Base-by-base conservation (phyloP, 2,888 invertebrate genomes). In the Sepiola atlantica region DNA sequence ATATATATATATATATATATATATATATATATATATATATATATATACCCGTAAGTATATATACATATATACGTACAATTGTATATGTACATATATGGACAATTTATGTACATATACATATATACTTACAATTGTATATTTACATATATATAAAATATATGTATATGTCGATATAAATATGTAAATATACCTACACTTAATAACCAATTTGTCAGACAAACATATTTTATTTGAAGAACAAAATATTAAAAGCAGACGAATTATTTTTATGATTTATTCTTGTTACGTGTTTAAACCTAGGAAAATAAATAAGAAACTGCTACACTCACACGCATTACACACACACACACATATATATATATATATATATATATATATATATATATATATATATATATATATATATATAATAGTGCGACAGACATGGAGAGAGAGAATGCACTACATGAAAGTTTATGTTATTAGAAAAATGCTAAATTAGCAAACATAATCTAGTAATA, bases 351-450 rank as follows among this genome's bases (percentile, higher is more conserved):
- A 28, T n/a, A 3, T 77, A 77, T 77, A 77, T 77, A 77, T 77
- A 77, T 77, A 77, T 77, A 77, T 77, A 77, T 77, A 77, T 77
- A 77, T 24, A 90, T 90, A 90, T 90, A 90, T 90, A 90, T 90
- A 90, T 90, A 90, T 90, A 90, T 92, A 35, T 35, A 92, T 92
- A 54, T 24, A n/a, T 54, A 92, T 21, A 35, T 35, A 35, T 54
- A 55, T 0, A 24, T 92, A n/a, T 92, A 35, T 92, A 24, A 16
- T 35, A 16, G 12, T 54, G 18, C 28, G 28, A 45, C 4, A 45
- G 45, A 24, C 24, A 90, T 24, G 1, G 10, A 1, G 45, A n/a
- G 45, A 45, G 45, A 45, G 2, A 45, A 45, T 45, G 45, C 45
- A n/a, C n/a, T 45, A 4, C 45, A 45, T 45, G 45, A 8, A 45